These are phyloP conservation scores for Boloria selene DNA, from an alignment of 2,888 invertebrate species.

Conservation along the genomic window DNA sequence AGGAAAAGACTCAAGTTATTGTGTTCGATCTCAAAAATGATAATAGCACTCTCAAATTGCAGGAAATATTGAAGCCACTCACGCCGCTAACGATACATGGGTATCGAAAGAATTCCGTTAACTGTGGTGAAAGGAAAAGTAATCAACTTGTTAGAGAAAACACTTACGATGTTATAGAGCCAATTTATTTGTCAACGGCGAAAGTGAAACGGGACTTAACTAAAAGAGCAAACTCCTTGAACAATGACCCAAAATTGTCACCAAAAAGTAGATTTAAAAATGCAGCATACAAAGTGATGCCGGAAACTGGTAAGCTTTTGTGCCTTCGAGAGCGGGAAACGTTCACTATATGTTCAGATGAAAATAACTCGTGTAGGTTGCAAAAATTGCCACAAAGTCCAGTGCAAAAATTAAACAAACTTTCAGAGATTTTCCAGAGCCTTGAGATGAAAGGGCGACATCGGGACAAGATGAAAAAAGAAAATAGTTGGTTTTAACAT, in stretches of 20 bases:
- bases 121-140: constrained; percentile 54
- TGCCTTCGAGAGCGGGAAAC: constrained; percentile 69
- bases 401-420: constrained; percentile 61
- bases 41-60: constrained; percentile 54
- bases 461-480: constrained; percentile 71
- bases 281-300: constrained; percentile 69
- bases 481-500: constrained; percentile 75
- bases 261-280: constrained; percentile 73
- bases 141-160: constrained; percentile 71
- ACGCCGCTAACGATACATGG: constrained; percentile 67
- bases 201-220: constrained; percentile 47
- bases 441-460: constrained; percentile 69
- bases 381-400: constrained; percentile 64
- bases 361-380: constrained; percentile 56
- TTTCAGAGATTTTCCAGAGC: constrained; percentile 73
- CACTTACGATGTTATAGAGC: constrained; percentile 75
- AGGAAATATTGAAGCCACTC: constrained; percentile 69
- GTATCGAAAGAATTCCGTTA: constrained; percentile 54
- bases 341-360: constrained; percentile 50
- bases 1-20: constrained; percentile 68
- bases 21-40: constrained; percentile 64
- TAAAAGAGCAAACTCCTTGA: constrained; percentile 32
- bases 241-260: constrained; percentile 51
- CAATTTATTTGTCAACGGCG: constrained; percentile 59
- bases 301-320: constrained; percentile 71